Evolutionary conservation across 2,797 vertebrate species (phyloP), one percentile per base, ranked within the genome.

Genomic region (Mus spretus): DNA sequence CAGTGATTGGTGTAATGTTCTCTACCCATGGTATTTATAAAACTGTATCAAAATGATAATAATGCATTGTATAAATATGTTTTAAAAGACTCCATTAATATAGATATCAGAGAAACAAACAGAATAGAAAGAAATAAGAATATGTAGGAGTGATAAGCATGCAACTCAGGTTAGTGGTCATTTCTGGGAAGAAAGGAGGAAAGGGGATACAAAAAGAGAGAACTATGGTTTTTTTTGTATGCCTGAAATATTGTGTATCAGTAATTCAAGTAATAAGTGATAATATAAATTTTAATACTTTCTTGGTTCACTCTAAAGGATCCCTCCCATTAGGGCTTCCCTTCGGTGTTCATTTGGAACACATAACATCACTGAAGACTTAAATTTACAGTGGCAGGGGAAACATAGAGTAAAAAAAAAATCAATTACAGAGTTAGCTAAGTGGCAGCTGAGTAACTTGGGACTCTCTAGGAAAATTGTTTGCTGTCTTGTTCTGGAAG

Each of bases 31-130:
- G 22, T 90, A 10, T 91, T 84, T 77, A 81, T 8, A 77, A 91
- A 59, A 67, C 28, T 55, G 63, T 63, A 8, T 40, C 59, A 89
- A 87, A 86, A 44, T 59, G n/a, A 90, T 26, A 59, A 20, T 28
- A 61, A 50, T 89, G 87, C 10, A n/a, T 55, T 50, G 4, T 85
- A n/a, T 85, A 85, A 24, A 26, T 70, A 47, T 50, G 63, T 80
- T 80, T 72, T 72, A 37, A 57, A 88, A 28, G 70, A 40, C 26
- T 65, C 57, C 19, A 83, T 75, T 83, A 59, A 61, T 57, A 72
- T 47, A 11, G n/a, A 72, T 53, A 78, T 72, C 90, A 85, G 93
- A 31, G n/a, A 91, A 61, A 24, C 75, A 95, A 93, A 89, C 24
- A 47, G 91, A 78, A 6, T 63, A 13, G 44, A 26, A 24, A 81